Evolutionary conservation across 2,888 invertebrate species (phyloP), one percentile per base, ranked within the genome.

Genomic region (Ophonus ardosiacus): DNA sequence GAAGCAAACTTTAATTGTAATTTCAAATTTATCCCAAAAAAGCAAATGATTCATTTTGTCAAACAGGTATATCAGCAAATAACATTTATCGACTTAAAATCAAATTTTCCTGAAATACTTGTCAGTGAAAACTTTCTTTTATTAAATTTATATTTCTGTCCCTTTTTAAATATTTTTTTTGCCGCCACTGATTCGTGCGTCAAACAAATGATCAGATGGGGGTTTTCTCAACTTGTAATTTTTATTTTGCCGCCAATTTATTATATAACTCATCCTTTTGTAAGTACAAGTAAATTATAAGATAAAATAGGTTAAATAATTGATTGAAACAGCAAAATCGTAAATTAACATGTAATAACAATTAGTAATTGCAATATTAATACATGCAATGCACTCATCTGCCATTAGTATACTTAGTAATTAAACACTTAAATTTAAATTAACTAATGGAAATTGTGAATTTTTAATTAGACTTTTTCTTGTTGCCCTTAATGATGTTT

Each of bases 241-340:
- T 78, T 56, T 78, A 78, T 78, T 78, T 78, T 78, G 31, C 78
- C 56, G 56, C 78, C 56, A 78, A 24, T 78, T 78, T 21, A 78
- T 78, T 57, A 78, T 17, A 24, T 57, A 56, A 78, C 38, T 17
- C 18, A 74, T 40, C 18, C 10, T 74, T 71, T 74, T 43, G 18
- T 8, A 18, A 38, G n/a, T 10, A 13, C 71, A 43, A 43, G 43
- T 74, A 43, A 71, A 43, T 43, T 40, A 43, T 10, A 43, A 31
- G 31, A 31, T 40, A 2, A 17, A 43, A 31, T 31, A 5, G 5
- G 31, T 31, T 4, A 31, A 31, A 31, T 31, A 31, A 31, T 31
- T 31, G 31, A 51, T 51, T 51, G 10, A 10, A 10, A 51, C 13
- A 43, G 15, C 18, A 74, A 43, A 74, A 71, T 15, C 13, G 40